Percentiles rank a stretch among this genome's conserved stretches.
Evolutionary conservation across 2,113 vertebrate genomes (phyloP).

Genomic region (Gadus chalcogrammus): DNA sequence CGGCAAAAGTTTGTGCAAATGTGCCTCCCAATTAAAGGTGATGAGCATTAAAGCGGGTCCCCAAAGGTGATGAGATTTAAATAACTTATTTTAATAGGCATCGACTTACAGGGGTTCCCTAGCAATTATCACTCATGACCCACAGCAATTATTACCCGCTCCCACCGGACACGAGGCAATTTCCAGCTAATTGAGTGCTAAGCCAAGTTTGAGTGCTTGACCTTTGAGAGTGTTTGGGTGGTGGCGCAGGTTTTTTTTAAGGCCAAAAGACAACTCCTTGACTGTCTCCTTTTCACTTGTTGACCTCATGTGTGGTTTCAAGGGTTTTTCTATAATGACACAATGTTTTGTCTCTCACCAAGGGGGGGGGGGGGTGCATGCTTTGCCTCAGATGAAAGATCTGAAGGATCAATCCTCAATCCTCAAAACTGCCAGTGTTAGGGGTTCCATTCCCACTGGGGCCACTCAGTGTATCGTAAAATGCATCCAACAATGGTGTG

Average conservation of each 20-base stretch:
- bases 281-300: neutral
- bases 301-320: too few relatives aligned
- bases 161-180: conserved; percentile 79
- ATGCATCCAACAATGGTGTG: too few relatives aligned
- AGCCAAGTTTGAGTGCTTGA: conserved; percentile 68
- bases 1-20: conserved; percentile 47
- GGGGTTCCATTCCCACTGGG: too few relatives aligned
- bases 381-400: too few relatives aligned
- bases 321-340: too few relatives aligned
- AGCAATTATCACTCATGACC: conserved; percentile 89
- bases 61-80: conserved; percentile 79
- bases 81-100: conserved; percentile 87
- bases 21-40: conserved; percentile 56
- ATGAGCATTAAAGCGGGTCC: conserved; percentile 42
- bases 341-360: too few relatives aligned
- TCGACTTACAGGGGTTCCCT: conserved; percentile 73
- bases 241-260: conserved; percentile 19
- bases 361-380: too few relatives aligned
- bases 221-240: conserved; percentile 52
- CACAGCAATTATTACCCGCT: conserved; percentile 84
- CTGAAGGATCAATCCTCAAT: too few relatives aligned
- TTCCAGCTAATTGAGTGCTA: conserved; percentile 87
- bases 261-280: conserved; percentile 22
- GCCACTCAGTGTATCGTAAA: too few relatives aligned
- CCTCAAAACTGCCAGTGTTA: too few relatives aligned